A percentile compares a stretch with the other conserved stretches of the same genome.
Conservation (phyloP, 2,888 invertebrate genomes). For the Rosalia funebris region DNA sequence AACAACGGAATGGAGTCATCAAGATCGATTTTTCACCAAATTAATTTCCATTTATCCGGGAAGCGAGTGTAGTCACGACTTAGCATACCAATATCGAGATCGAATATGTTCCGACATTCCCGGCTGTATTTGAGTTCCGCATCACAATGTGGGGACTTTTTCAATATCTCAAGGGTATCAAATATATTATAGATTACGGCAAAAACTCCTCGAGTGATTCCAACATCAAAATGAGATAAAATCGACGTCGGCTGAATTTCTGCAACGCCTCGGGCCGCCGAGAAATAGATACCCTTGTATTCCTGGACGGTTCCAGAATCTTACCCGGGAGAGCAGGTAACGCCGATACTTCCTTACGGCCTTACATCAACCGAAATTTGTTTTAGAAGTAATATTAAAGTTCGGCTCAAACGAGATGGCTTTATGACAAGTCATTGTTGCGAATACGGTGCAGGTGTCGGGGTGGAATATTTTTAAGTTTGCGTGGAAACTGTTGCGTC, state of each 20-base stretch:
- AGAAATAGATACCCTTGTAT: conserved; percentile 46
- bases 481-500: no score
- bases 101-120: conserved; percentile 44
- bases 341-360: conserved; percentile 8
- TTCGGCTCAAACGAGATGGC: conserved; percentile 29
- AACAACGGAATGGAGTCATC: neutral
- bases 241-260: conserved; percentile 46
- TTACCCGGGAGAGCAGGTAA: conserved; percentile 12
- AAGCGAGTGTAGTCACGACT: neutral
- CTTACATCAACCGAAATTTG: conserved; percentile 30
- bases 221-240: conserved; percentile 49
- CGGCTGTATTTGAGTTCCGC: conserved; percentile 43
- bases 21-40: neutral
- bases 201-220: conserved; percentile 51
- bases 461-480: neutral
- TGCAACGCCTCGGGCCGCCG: conserved; percentile 41
- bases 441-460: conserved; percentile 20
- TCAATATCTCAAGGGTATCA: conserved; percentile 55
- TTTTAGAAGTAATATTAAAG: conserved; percentile 38
- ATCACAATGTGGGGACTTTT: conserved; percentile 48
- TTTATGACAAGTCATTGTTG: conserved; percentile 26
- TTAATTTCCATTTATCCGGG: neutral
- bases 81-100: conserved; percentile 34
- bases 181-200: conserved; percentile 54
- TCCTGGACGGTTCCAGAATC: conserved; percentile 27